Base-by-base conservation (phyloP, 2,797 vertebrate genomes). In the Sarcophilus harrisii region DNA sequence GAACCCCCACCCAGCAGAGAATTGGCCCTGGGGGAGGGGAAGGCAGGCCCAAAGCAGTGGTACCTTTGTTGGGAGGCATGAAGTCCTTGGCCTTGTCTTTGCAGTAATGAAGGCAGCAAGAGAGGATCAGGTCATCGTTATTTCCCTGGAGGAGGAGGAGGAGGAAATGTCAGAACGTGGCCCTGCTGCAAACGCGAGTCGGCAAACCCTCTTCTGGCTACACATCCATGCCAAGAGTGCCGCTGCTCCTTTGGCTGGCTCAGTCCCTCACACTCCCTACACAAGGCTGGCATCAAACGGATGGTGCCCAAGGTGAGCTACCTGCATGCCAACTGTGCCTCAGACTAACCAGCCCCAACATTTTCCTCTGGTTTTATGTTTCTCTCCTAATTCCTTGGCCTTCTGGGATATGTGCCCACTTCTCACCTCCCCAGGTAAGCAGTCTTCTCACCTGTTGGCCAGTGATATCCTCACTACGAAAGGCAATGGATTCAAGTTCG, bases 51-150 rank as follows among this genome's bases (percentile, higher is more conserved):
- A 0, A 92, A 90, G 95, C 18, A 54, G 81, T 90, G 57, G 30
- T 98, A 99, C 99, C 99, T 99, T 99, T 99, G 98, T 99, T 99
- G 95, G 98, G 98, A 91, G 99, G 99, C 99, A 99, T 99, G 98
- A 99, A 99, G 97, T 99, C 99, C 98, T 99, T 99, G 55, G 99
- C 99, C 97, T 99, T 99, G 98, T 99, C 99, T 98, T 99, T 99
- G 99, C 99, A 99, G 98, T 99, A 99, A 98, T 99, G 99, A 94
- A 99, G 99, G 98, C 99, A 99, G 98, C 99, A 99, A 92, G 99
- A 99, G 94, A 99, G 98, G 98, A 99, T 99, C 96, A 99, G 98
- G 97, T 99, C 99, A 10, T 99, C 99, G 0, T 99, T 99, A 98
- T 99, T 99, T n/a, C 99, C 99, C 99, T 99, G 98, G 57, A 97